A percentile compares a stretch with the other conserved stretches of the same genome.
These are phyloP conservation scores for Bilobella aurantiaca DNA, from an alignment of 1,140 invertebrate species.

Conservation along the genomic window DNA sequence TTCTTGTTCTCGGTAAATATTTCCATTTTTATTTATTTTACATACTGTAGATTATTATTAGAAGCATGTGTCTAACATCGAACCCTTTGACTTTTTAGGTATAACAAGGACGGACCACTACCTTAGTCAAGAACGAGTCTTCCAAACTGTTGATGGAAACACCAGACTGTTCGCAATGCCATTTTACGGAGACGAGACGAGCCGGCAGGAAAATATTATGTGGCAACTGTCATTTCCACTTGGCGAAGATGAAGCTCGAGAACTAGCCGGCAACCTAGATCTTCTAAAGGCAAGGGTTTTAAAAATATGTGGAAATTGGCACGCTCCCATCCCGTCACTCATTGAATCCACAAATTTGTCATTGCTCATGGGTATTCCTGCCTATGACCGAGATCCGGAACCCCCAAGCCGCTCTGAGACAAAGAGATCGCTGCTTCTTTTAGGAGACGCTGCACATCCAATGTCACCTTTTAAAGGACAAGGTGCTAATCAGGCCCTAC, in stretches of 20 bases:
- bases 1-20: neutral
- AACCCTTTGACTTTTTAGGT: neutral
- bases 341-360: neutral
- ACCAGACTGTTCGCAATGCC: slow-evolving; percentile 3
- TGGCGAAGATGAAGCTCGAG: neutral
- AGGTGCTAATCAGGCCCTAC: neutral
- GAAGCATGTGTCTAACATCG: neutral
- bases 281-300: neutral
- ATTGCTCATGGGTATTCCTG: neutral
- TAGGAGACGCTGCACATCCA: neutral
- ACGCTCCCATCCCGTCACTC: neutral
- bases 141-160: slow-evolving; percentile 3
- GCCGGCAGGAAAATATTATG: neutral
- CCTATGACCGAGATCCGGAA: neutral
- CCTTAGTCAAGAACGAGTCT: neutral
- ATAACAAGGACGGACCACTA: neutral
- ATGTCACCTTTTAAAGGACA: slow-evolving; percentile 4
- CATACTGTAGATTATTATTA: neutral
- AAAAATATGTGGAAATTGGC: neutral
- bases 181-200: neutral
- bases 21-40: neutral
- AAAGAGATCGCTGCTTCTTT: neutral
- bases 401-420: neutral
- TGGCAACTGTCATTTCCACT: neutral
- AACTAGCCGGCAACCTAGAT: neutral